Base-by-base conservation (phyloP, 2,797 vertebrate genomes). In the Synaphobranchus kaupii region DNA sequence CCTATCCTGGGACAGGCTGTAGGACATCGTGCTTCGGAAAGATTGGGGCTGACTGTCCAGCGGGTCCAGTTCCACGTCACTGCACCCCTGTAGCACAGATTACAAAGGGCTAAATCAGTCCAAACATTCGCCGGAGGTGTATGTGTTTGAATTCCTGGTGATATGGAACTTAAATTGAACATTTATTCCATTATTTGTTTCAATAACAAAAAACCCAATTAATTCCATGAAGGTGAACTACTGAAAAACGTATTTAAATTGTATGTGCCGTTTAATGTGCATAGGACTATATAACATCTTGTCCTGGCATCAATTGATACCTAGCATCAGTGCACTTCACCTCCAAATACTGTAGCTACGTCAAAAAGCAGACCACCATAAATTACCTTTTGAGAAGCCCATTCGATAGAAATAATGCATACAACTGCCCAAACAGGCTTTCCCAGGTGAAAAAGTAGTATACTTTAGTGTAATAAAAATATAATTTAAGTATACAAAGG, bases 51-150 rank as follows among this genome's bases (percentile, higher is more conserved):
- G 93, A 68, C 92, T 89, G 54, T 92, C 90, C 47, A 93, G 8
- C 34, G 88, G 66, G 20, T 92, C 91, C 88, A 95, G 88, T 84
- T 94, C 90, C 66, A 95, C 90, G 50, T 95, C 93, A 34, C 87
- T 92, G 4, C 93, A 91, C 4, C 93, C 90, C 95, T 96, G 90
- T 48, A 85, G 56, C 8, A 76, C 28, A 86, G 34, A 39, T 56
- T 52, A n/a, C 80, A 56, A 22, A 48, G 80, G 28, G 13, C 12
- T 52, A 15, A 50, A 50, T 83, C 28, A 84, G 52, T 34, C 15
- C 7, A 44, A 39, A 76, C 17, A 0, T 76, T 15, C 31, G 44
- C 71, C 71, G 0, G 34, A 25, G 22, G 76, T 6, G 20, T 12
- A 25, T n/a, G 39, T 44, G 76, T 25, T 48, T 80, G 6, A 50